A percentile compares a stretch with the other conserved stretches of the same genome.
Conservation (phyloP, 1,140 invertebrate genomes). For the Solenopsis fugax region DNA sequence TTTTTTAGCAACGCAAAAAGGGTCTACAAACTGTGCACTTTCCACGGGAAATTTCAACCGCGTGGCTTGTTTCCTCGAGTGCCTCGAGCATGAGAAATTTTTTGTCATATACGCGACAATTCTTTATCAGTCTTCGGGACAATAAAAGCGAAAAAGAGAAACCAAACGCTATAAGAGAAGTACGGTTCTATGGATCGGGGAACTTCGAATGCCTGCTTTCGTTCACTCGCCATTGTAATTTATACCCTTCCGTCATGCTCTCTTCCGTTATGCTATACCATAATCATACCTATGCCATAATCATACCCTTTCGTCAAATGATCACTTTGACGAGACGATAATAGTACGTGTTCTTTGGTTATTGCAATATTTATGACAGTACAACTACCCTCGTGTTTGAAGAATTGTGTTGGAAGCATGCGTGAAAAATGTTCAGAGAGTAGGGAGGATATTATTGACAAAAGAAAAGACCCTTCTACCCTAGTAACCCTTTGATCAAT, state of each 20-base stretch:
- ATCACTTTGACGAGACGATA: constrained; percentile 11
- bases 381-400: neutral
- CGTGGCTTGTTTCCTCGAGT: neutral
- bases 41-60: neutral
- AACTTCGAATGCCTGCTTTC: neutral
- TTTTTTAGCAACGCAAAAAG: neutral
- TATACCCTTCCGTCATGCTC: neutral
- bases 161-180: neutral
- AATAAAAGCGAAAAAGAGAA: neutral
- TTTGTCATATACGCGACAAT: neutral
- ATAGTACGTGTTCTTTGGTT: neutral
- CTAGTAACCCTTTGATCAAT: neutral
- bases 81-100: neutral
- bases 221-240: neutral
- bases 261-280: too few species aligned
- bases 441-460: neutral
- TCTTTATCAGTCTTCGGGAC: neutral
- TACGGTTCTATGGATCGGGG: neutral
- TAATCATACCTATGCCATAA: neutral
- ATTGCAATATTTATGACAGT: constrained; percentile 22
- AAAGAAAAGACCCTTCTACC: neutral
- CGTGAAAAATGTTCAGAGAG: neutral
- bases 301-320: neutral
- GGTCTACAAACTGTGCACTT: neutral
- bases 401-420: neutral